phyloP scores from a whole-genome alignment of 1,140 invertebrate species.

The Zelostemma sp. region DNA sequence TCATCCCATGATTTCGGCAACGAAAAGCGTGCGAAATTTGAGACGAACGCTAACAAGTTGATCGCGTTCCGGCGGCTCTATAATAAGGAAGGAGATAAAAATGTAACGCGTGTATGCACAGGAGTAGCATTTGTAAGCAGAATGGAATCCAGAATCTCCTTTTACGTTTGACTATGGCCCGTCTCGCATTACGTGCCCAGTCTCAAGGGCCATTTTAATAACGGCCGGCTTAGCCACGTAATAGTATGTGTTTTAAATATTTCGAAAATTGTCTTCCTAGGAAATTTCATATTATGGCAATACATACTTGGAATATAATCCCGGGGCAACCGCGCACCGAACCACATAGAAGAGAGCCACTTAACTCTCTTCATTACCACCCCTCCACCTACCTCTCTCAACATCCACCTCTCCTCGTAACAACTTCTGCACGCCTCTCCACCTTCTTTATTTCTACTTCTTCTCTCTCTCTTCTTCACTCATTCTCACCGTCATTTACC shows the following conservation, averaged over 20 bases:
- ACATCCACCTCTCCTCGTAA: too few relatives aligned
- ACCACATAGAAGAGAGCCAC: constrained; percentile 53
- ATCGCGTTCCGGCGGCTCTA: too few relatives aligned
- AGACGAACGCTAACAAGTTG: too few relatives aligned
- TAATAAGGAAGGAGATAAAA: neutral
- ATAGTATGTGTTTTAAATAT: constrained; percentile 69
- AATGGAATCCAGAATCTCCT: constrained; percentile 17
- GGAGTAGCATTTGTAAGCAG: constrained; percentile 14
- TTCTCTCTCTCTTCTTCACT: too few relatives aligned
- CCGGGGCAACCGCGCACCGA: constrained; percentile 54
- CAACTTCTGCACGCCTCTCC: too few relatives aligned
- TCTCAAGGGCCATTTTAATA: constrained; percentile 62
- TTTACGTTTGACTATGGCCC: constrained; percentile 31
- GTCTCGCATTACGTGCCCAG: constrained; percentile 32
- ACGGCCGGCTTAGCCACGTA: constrained; percentile 58
- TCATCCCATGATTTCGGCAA: too few relatives aligned
- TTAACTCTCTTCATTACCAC: constrained; percentile 49
- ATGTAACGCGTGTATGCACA: neutral
- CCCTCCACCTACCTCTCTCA: neutral
- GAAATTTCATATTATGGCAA: constrained; percentile 66
- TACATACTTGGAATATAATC: constrained; percentile 69
- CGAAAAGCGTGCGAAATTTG: too few relatives aligned
- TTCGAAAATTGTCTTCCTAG: constrained; percentile 69
- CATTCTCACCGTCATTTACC: too few relatives aligned
- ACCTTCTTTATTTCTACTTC: too few relatives aligned